Base-by-base conservation (phyloP, 2,797 vertebrate genomes). In the Anabas testudineus region DNA sequence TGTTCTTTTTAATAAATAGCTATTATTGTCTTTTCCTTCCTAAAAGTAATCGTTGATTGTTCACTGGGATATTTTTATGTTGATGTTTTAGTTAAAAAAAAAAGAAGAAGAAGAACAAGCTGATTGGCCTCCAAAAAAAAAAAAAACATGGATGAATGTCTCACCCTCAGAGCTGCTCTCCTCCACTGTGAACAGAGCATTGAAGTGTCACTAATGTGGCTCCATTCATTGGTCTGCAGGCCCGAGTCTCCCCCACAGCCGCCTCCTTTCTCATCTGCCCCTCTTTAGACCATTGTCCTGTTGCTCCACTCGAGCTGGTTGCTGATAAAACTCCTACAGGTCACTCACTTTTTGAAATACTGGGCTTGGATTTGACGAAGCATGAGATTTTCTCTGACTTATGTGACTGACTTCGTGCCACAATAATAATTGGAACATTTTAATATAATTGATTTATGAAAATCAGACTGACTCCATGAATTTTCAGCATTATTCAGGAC, bases 121-220 rank as follows among this genome's bases (percentile, higher is more conserved):
- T 0, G 24, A 60, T 3, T 3, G 3, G 39, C 18, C 28, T 34
- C 24, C 12, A 22, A 30, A 43, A 32, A 26, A 12, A 42, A 18
- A 22, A 32, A n/a, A n/a, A n/a, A n/a, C n/a, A n/a, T n/a, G n/a
- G n/a, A 55, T 18, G 3, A 30, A 7, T 5, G 0, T 18, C 55
- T 45, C 69, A 7, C n/a, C 36, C 36, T 2, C 59, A 14, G 57
- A 58, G 63, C 22, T 45, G 16, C 73, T n/a, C 49, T 39, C 18
- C 24, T 66, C 67, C 10, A 34, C 67, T 85, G 80, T 87, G 76
- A 88, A 57, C 26, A 30, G 76, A 73, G 68, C 77, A 47, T 73
- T 39, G 61, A 70, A 63, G 78, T 80, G 82, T 72, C 81, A 71
- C 78, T 88, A 90, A 88, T 36, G 55, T 37, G 67, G 41, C 57